Percentiles rank a stretch among this genome's conserved stretches.
phyloP scores from a whole-genome alignment of 2,797 vertebrate genomes.

The Myotis daubentonii region DNA sequence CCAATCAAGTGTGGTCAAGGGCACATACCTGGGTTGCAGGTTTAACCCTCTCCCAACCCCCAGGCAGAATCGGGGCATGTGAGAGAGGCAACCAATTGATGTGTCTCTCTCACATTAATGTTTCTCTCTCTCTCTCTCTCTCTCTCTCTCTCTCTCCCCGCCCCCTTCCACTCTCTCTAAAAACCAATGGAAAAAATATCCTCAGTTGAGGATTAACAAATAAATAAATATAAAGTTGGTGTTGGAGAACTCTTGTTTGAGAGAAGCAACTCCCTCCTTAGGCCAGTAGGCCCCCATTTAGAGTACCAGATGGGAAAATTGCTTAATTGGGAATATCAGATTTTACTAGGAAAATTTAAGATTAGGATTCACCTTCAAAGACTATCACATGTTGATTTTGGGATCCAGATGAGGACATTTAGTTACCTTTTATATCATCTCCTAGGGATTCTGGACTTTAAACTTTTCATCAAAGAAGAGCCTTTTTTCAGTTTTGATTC shows the following conservation, averaged over 20 bases:
- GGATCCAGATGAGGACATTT: conserved; percentile 1
- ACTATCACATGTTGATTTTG: neutral
- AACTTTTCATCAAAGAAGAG: conserved; percentile 7
- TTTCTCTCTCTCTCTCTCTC: too few species aligned
- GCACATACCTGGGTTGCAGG: neutral
- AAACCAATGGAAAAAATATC: too few species aligned
- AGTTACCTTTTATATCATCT: neutral
- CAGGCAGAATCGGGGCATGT: too few species aligned
- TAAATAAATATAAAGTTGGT: neutral
- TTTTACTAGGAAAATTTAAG: neutral
- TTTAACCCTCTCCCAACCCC: neutral
- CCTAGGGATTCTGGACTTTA: neutral
- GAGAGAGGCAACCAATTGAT: too few species aligned
- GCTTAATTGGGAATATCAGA: neutral
- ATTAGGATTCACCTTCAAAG: conserved; percentile 21
- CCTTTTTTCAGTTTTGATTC: neutral
- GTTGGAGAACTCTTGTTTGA: neutral
- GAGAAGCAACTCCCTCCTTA: neutral
- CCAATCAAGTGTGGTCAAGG: neutral
- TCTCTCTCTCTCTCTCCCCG: too few species aligned
- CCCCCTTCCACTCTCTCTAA: too few species aligned
- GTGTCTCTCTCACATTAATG: too few species aligned
- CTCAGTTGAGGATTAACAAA: too few species aligned
- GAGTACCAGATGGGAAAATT: neutral
- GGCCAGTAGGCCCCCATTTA: neutral